Evolutionary conservation across 2,888 invertebrate species (phyloP).

Genomic region (Spicauda simplicius): DNA sequence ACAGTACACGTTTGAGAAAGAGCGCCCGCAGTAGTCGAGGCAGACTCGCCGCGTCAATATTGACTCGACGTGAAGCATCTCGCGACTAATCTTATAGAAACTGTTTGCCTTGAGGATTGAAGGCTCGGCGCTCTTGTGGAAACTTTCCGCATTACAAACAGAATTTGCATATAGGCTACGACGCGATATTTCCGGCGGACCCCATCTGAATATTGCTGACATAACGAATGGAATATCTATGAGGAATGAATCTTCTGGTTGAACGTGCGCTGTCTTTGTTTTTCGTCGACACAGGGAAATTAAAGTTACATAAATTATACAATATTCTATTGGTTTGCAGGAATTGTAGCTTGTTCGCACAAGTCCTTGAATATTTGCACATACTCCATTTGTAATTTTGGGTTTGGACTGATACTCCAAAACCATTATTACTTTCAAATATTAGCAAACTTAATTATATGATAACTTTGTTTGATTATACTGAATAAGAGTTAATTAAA

Average conservation of each 20-base stretch:
- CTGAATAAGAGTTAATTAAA: no score
- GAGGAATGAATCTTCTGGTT: constrained; percentile 5
- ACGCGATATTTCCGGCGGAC: constrained; percentile 75
- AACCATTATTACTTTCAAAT: no score
- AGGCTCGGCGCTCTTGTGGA: constrained; percentile 69
- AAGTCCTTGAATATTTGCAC: no score
- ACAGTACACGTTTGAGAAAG: constrained; percentile 35
- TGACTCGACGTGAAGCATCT: constrained; percentile 69
- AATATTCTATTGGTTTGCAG: not conserved
- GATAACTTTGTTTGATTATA: no score
- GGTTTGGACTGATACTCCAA: no score
- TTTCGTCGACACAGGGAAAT: not conserved
- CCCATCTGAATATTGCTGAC: constrained; percentile 77
- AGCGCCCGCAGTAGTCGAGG: constrained; percentile 4
- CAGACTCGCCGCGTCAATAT: not conserved
- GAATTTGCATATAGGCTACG: constrained; percentile 78
- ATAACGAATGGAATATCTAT: constrained; percentile 51
- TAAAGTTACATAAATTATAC: not conserved
- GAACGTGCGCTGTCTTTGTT: not conserved
- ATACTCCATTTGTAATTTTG: no score
- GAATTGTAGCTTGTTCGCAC: not conserved
- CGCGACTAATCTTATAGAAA: constrained; percentile 80
- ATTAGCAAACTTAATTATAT: no score
- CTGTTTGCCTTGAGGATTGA: constrained; percentile 78
- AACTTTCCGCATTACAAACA: constrained; percentile 77